Evolutionary conservation across 2,888 invertebrate species (phyloP), one percentile per base, ranked within the genome.

Genomic region (Nycteola revayana): DNA sequence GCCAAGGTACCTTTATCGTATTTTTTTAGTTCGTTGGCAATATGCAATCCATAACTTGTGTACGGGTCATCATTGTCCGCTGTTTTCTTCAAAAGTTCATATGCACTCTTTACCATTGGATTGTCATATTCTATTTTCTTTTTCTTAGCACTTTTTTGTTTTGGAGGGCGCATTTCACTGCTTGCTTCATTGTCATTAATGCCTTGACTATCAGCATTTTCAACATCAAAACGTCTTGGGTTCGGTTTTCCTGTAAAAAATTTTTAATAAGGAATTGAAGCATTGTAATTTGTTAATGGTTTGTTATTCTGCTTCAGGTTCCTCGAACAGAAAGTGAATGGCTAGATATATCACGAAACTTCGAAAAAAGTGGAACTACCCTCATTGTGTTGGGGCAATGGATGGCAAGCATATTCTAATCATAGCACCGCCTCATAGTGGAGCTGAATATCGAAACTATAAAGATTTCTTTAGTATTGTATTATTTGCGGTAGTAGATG

Each of bases 341-440:
- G 65, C 41, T 43, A 9, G 29, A 37, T 37, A 26, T 64, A 9
- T 44, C 60, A 24, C 25, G 27, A 18, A 9, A 42, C 28, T 67
- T 62, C 38, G 40, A 58, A 33, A 56, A 25, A 41, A 45, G 25
- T 71, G 67, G 69, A 57, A 70, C 49, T 72, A 71, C 32, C 71
- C 70, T 35, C 59, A 68, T 25, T 57, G 47, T 10, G 9, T 65
- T 11, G 72, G 58, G 14, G 59, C 69, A 3, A 60, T 70, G 35
- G 68, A 73, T 35, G 74, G 72, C 3, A 73, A 76, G 47, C 70
- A 55, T 32, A 35, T 53, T 3, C 18, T 23, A 25, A 41, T 69
- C 20, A 52, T 64, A 48, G 32, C 49, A 17, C 66, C 69, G 9
- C 31, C 44, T 7, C 44, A 60, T 28, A 41, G 44, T 44, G 49